These are phyloP conservation scores for Drosophila lacteicornis DNA, from an alignment of 1,140 invertebrate genomes.

Conservation along the genomic window DNA sequence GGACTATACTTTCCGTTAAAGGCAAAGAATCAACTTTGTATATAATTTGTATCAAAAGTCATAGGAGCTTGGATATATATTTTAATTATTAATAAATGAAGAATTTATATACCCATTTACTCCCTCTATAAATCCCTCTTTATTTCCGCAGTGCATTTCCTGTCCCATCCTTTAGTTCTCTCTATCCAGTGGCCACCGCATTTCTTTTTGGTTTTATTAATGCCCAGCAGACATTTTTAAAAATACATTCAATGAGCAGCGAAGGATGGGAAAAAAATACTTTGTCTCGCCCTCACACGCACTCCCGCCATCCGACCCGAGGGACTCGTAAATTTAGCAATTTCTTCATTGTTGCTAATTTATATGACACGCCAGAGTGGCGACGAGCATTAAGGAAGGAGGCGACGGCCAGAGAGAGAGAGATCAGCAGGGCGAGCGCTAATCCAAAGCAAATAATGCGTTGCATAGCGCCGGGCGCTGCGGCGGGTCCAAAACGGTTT, in stretches of 20 bases:
- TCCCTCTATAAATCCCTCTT: no score
- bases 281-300: conserved; percentile 37
- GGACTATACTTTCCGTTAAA: no score
- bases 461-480: conserved; percentile 49
- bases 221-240: conserved; percentile 72
- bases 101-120: no score
- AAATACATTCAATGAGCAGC: conserved; percentile 61
- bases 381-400: neutral
- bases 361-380: conserved; percentile 65
- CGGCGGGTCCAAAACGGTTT: conserved; percentile 56
- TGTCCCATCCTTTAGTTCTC: conserved; percentile 5
- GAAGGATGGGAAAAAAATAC: conserved; percentile 35
- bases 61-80: no score
- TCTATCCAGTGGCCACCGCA: neutral
- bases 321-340: conserved; percentile 77
- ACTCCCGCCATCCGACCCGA: conserved; percentile 16
- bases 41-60: no score
- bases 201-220: conserved; percentile 47
- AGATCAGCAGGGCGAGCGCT: conserved; percentile 56
- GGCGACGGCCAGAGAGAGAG: neutral
- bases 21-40: no score
- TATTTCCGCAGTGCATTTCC: neutral
- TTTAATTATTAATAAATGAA: no score
- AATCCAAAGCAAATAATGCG: conserved; percentile 79
- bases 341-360: conserved; percentile 81